Conservation (phyloP, 2,113 vertebrate genomes). For the Notothenia coriiceps region DNA sequence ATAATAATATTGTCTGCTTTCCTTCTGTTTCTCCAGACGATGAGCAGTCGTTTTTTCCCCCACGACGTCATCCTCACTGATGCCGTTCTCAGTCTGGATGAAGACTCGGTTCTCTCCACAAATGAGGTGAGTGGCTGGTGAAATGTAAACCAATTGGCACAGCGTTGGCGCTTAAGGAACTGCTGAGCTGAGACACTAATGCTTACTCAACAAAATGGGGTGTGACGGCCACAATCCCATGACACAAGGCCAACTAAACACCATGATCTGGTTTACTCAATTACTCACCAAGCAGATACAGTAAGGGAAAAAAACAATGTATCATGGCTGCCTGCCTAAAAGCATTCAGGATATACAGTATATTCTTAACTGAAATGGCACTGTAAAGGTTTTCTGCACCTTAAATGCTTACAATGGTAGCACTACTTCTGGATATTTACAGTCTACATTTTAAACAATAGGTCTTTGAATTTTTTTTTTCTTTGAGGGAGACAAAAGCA, state of each 20-base stretch:
- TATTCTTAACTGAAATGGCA: neutral
- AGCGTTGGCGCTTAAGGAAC: neutral
- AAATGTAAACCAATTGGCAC: neutral
- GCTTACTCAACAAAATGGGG: conserved; percentile 41
- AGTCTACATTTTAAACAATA: neutral
- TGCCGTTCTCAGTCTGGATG: conserved; percentile 86
- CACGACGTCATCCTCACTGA: conserved; percentile 82
- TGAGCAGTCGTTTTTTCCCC: conserved; percentile 86
- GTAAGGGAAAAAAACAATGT: neutral
- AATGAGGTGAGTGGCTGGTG: conserved; percentile 82
- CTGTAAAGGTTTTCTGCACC: too few relatives aligned
- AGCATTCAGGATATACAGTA: neutral
- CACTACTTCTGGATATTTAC: neutral
- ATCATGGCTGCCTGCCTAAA: neutral
- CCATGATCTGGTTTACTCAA: conserved; percentile 14
- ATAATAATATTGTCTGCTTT: neutral
- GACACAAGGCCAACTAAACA: neutral
- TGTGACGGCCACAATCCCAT: neutral
- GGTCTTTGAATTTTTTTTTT: neutral
- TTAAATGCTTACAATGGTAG: neutral
- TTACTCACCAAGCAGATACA: neutral
- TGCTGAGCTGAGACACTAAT: conserved; percentile 33
- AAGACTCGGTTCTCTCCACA: conserved; percentile 87
- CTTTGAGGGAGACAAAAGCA: neutral
- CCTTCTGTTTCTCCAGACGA: conserved; percentile 72